Base-by-base conservation (phyloP, 2,797 vertebrate species). In the Forpus xanthops region DNA sequence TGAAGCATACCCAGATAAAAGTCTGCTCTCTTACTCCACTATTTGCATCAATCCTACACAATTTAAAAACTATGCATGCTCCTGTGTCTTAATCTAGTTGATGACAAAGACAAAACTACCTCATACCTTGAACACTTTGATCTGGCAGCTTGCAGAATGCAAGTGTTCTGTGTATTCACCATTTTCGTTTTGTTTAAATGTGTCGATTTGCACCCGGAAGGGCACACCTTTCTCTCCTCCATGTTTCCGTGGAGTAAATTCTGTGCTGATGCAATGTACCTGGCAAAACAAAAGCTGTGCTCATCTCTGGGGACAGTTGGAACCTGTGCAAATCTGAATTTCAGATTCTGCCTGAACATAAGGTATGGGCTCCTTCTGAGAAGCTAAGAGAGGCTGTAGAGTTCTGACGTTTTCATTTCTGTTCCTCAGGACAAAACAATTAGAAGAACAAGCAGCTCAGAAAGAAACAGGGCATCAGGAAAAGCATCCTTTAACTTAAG, bases 211-310 rank as follows among this genome's bases (percentile, higher is more conserved):
- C 93, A 99, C 98, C 24, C 99, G 98, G 87, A 99, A 99, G 9
- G 99, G 98, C 23, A 99, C 99, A 0, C 99, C 99, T 90, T 99
- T 99, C 97, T 99, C 99, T 3, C 99, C 99, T 6, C 99, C 99
- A 1, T 99, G 99, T 92, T 99, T 99, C 94, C 99, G 98, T 21
- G 99, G 99, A 37, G 99, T 99, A 97, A 99, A 99, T 96, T 99
- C 99, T 1, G 99, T 99, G 96, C 99, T 99, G 98, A 99, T 99
- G 96, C 99, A 99, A 96, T 99, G 99, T 41, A 99, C 99, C 99
- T 99, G 84, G 77, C 24, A 85, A 93, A 85, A 93, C n/a, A 95
- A 77, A 96, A 90, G 64, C 45, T 77, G 77, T 50, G 67, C 68
- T 96, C 66, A 91, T 93, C 64, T 86, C 95, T 91, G 85, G 76